These are phyloP conservation scores for Opisthocomus hoazin DNA, from an alignment of 2,113 vertebrate genomes.

Conservation along the genomic window DNA sequence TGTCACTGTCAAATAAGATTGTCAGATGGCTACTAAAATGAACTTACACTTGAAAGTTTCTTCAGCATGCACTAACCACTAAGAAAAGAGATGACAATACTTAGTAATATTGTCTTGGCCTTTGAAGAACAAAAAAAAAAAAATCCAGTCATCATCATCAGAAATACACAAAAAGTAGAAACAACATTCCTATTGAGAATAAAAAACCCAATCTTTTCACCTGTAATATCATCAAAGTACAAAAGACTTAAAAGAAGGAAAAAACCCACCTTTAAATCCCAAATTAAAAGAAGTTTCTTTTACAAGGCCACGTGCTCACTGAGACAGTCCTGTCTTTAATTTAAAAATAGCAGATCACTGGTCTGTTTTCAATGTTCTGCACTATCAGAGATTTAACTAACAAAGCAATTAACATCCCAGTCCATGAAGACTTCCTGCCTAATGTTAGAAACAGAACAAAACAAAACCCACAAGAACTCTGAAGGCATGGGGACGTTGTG, in stretches of 20 bases:
- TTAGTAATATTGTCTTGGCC: not conserved
- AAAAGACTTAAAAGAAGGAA: not conserved
- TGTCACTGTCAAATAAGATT: not conserved
- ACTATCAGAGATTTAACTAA: not conserved
- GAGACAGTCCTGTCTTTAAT: not conserved
- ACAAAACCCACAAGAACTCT: not conserved
- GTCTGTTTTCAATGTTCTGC: not conserved
- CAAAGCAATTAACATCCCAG: not conserved
- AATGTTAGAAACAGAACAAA: not conserved
- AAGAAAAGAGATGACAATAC: not conserved
- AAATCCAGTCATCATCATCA: not conserved
- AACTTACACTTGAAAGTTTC: not conserved
- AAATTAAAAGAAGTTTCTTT: not conserved
- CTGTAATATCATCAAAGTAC: not conserved
- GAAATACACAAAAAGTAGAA: not conserved
- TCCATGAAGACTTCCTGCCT: not conserved
- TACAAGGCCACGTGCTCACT: not conserved
- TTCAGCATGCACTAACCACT: not conserved
- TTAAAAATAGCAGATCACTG: not conserved
- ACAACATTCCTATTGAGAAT: not conserved
- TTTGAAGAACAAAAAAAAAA: not conserved
- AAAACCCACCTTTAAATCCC: not conserved
- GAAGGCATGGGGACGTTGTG: not conserved
- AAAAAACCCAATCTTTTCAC: not conserved
- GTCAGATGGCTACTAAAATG: not conserved